A percentile compares a stretch with the other conserved stretches of the same genome.
phyloP scores from a whole-genome alignment of 2,113 vertebrate species.

The Platysteira castanea region DNA sequence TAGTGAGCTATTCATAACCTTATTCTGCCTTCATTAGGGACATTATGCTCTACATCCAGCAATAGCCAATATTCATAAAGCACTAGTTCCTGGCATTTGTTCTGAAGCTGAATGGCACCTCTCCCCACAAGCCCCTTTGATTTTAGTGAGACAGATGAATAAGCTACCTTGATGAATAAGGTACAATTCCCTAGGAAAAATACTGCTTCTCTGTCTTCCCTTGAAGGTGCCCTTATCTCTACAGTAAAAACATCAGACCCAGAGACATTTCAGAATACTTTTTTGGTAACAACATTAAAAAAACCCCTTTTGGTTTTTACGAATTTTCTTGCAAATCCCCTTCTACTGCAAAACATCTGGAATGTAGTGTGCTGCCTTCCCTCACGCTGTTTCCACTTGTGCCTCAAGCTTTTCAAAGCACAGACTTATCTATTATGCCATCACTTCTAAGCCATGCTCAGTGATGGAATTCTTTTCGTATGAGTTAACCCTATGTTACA shows the following conservation, averaged over 20 bases:
- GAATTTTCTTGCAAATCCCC: background rate
- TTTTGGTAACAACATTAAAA: background rate
- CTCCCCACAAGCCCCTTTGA: background rate
- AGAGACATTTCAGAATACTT: background rate
- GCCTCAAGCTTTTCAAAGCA: constrained; percentile 11
- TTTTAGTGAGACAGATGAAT: background rate
- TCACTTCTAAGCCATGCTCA: background rate
- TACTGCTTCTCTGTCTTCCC: background rate
- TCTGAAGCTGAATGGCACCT: background rate
- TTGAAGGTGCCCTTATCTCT: constrained; percentile 1
- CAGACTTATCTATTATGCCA: background rate
- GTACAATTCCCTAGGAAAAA: background rate
- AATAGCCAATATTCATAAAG: background rate
- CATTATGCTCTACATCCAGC: background rate
- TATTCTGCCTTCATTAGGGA: background rate
- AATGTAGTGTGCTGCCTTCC: background rate
- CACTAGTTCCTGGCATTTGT: background rate
- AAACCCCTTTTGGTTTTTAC: background rate
- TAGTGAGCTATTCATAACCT: background rate
- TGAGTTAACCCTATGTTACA: background rate
- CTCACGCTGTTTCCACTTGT: constrained; percentile 9
- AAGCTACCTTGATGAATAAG: constrained; percentile 6
- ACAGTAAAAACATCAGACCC: background rate
- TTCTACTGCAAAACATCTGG: constrained; percentile 8
- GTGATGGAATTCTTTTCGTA: background rate